Evolutionary conservation across 2,113 vertebrate species (phyloP).

Genomic region (Megalops atlanticus): DNA sequence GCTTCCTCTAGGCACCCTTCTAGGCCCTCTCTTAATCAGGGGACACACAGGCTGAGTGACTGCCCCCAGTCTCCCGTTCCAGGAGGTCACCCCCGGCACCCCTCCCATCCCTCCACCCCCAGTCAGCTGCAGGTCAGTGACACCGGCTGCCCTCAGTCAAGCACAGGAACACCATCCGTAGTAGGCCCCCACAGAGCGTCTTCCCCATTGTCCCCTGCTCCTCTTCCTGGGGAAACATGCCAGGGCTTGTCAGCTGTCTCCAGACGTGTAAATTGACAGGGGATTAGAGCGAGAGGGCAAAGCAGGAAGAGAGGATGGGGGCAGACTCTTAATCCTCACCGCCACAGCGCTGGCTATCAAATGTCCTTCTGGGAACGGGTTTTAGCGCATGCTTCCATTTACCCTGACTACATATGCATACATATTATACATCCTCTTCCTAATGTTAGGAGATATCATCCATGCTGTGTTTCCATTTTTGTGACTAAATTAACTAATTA

Average conservation of each 20-base stretch:
- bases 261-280: conserved; percentile 49
- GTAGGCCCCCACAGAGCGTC: conserved; percentile 34
- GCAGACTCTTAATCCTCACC: conserved; percentile 4
- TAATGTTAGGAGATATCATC: background rate
- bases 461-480: background rate
- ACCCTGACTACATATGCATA: conserved; percentile 12
- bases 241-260: conserved; percentile 21
- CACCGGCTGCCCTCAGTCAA: conserved; percentile 33
- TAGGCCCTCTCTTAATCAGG: conserved; percentile 36
- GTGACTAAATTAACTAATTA: background rate
- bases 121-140: conserved; percentile 33
- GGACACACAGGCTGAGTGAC: background rate
- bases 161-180: conserved; percentile 38
- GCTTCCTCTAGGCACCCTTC: conserved; percentile 40
- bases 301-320: background rate
- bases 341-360: conserved; percentile 9
- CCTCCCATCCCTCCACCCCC: conserved; percentile 29
- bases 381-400: conserved; percentile 26
- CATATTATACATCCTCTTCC: background rate
- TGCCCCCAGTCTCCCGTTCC: background rate
- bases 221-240: conserved; percentile 40
- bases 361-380: conserved; percentile 30
- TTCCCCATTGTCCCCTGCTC: conserved; percentile 21
- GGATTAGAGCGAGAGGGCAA: conserved; percentile 19
- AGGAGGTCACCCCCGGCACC: conserved; percentile 28